Evolutionary conservation across 2,113 vertebrate species (phyloP), one percentile per base, ranked within the genome.

Genomic region (Tachysurus vachellii): DNA sequence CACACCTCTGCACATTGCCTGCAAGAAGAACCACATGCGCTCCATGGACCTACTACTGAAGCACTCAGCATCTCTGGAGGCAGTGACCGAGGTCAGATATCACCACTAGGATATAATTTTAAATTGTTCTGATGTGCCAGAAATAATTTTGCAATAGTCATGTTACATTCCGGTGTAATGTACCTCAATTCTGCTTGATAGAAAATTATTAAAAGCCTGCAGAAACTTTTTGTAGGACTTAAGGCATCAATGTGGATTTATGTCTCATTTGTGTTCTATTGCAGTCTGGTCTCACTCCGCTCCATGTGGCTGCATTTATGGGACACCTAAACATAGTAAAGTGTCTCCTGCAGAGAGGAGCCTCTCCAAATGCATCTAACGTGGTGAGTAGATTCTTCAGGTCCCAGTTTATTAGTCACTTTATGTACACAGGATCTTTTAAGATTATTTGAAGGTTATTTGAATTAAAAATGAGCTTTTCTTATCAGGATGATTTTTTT

Each of bases 281-380:
- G 62, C 91, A 99, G 98, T 99, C 98, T 0, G 98, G 98, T 88
- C 94, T 99, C 92, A 99, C 98, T 0, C 98, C 98, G 19, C 96
- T 99, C 87, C 98, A 99, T 0, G 98, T 99, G 91, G 98, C 98
- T 31, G 93, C 98, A 80, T 99, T 99, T 93, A 99, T 99, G 98
- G 98, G 98, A 17, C 97, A 99, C 90, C 94, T 99, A 66, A 95
- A 97, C 90, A 97, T 99, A 0, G 97, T 99, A 88, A 99, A 97
- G 93, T 97, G 94, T 90, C 93, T 99, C n/a, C 93, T 99, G 79
- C 96, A 97, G 91, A 95, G 96, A 86, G 98, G 97, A 75, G 98
- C 98, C 0, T 99, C 98, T 4, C 98, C 98, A 31, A 99, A 98
- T 0, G 98, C 97, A 93, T 99, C 97, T 94, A 99, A 98, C 0